Base-by-base conservation (phyloP, 2,113 vertebrate genomes). In the Colinus virginianus region DNA sequence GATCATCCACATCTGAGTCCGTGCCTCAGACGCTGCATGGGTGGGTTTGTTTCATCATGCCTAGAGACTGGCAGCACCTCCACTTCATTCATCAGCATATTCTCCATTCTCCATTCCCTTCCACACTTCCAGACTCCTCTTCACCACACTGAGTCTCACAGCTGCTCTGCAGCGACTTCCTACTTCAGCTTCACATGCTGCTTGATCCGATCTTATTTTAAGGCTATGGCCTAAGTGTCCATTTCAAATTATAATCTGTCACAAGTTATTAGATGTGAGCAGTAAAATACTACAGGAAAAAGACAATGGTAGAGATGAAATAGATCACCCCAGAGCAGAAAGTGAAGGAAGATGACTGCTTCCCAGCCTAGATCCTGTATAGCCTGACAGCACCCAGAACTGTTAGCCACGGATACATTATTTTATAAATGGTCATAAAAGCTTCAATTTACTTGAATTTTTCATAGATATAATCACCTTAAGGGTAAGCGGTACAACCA, bases 361-460 rank as follows among this genome's bases (percentile, higher is more conserved):
- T 49, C 21, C 13, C 48, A 25, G 68, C 5, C 22, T 40, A 78
- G n/a, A 32, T 36, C 6, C 28, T 34, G 4, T 14, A 34, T 0
- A 74, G 36, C 28, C 62, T 0, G 0, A 6, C 34, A 23, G 7
- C 55, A 7, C 10, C 23, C 43, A 61, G n/a, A 85, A 63, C 10
- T 34, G 5, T 20, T 56, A 71, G 26, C 45, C 23, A 59, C 3
- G 55, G 43, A 61, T 12, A 40, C 49, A 68, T 58, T 16, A 36
- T 40, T 63, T 28, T 61, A 46, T 11, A 88, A 81, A 70, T 28
- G 8, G 13, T 32, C 78, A 56, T 3, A 81, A 80, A 74, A 2
- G 1, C 28, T 75, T 46, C 4, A 1, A 11, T 9, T 64, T 43
- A 70, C n/a, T 45, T 58, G 40, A 15, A 46, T 66, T 67, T 78